Evolutionary conservation across 2,888 invertebrate genomes (phyloP), one percentile per base, ranked within the genome.

Genomic region (Zhuqinia jingwanae): DNA sequence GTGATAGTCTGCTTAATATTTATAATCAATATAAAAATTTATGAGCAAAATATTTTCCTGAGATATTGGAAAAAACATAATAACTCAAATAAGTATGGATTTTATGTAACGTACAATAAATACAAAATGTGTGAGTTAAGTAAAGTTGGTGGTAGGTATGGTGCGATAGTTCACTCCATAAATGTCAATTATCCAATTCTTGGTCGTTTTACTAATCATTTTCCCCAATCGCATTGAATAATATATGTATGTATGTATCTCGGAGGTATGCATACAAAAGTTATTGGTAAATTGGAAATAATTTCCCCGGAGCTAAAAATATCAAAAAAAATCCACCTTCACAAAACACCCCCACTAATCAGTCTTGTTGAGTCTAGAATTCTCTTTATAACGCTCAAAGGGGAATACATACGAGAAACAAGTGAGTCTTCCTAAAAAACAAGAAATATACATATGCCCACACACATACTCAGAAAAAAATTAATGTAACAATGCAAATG

Each of bases 131-230:
- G 30, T 27, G 30, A 53, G 13, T 27, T 75, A 53, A 17, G 30
- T 27, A 17, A 68, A 45, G 25, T 15, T 13, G 15, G 36, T 27
- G 13, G 25, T 25, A 17, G 50, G n/a, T 36, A 45, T 58, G 56
- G 73, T 60, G 73, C 20, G 65, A 73, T 73, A 82, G 82, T 75
- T 53, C 17, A 53, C 63, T 65, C 76, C 83, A 83, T 83, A 83
- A 87, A 84, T 79, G 84, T 87, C 87, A 87, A 87, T 87, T 87
- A 87, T 87, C 87, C 84, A 84, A 87, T 87, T n/a, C n/a, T n/a
- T n/a, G n/a, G n/a, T 84, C 60, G 80, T 73, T 53, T 17, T 30
- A 30, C 36, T 56, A 42, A 30, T 56, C 75, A n/a, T n/a, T n/a
- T n/a, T n/a, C n/a, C n/a, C n/a, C n/a, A n/a, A n/a, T n/a, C n/a